Base-by-base conservation (phyloP, 2,113 vertebrate genomes). In the Camelus dromedarius region DNA sequence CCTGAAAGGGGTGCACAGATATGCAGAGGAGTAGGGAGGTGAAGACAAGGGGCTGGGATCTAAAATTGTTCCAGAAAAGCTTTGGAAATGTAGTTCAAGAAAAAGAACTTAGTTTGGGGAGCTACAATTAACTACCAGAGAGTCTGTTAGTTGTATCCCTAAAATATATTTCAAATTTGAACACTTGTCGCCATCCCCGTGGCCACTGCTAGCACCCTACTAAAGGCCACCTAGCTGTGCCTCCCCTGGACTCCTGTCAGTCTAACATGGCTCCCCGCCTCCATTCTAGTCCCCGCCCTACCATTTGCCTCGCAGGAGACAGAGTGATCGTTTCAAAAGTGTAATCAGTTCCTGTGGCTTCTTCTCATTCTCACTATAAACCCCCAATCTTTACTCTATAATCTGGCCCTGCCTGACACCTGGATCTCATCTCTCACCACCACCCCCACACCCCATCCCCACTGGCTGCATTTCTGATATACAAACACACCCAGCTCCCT, bases 381-480 rank as follows among this genome's bases (percentile, higher is more conserved):
- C 6, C 24, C 46, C 32, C 32, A 30, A 70, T 64, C 76, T 75
- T 77, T 42, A 56, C 50, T 24, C 6, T 2, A 16, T 56, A 69
- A 18, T 52, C 62, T 35, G 32, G 64, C 28, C 42, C 32, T 46
- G 52, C 30, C 52, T 64, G 10, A 42, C 46, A 69, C 42, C 56
- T 38, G 26, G 26, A 28, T 58, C 30, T 52, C 52, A 1, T 46
- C 19, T 62, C 52, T 83, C 56, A 9, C n/a, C 19, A 26, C 6
- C 6, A 5, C 15, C 19, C 0, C 11, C 0, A 2, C 0, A 1
- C 5, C 18, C 14, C 7, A 38, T 24, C 46, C 50, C 38, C 0
- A 0, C 46, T 1, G 15, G 30, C 73, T 35, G 13, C 24, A 15
- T 35, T 16, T 67, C 66, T 58, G 14, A 20, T 28, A 3, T 1